Evolutionary conservation across 2,888 invertebrate genomes (phyloP), one percentile per base, ranked within the genome.

Genomic region (Fragum sueziense): DNA sequence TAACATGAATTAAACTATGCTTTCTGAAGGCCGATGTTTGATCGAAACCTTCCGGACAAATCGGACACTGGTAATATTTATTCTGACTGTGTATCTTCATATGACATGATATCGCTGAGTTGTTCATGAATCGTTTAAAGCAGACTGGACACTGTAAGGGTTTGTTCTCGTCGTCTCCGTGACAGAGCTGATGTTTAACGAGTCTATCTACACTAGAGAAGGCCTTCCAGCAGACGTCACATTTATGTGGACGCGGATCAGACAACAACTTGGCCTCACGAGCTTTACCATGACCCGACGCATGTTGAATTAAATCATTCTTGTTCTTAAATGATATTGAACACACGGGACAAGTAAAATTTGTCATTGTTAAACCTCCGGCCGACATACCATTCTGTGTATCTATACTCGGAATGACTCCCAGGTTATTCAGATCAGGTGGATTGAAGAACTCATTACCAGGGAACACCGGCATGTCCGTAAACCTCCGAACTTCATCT

Each of bases 21-120:
- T 95, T 94, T 89, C 95, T 96, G 85, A 96, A 93, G 17, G 82
- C 83, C 7, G 85, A 70, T 31, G 87, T 86, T 70, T 88, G 88
- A 80, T 95, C 95, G 90, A 96, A 96, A 20, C 94, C 94, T 88
- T 95, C 94, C 74, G 95, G 95, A 91, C 97, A 97, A 88, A 96
- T 95, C 0, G 96, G 95, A 90, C 97, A 97, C 89, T 96, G 95
- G 87, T 96, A 96, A 70, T 94, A 94, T 87, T 95, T 95, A 84
- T 91, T 91, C 70, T 95, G 95, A 76, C 95, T 91, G 87, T 96
- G 96, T 4, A 95, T 95, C 93, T 96, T 96, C 77, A 95, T 91
- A 91, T 96, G 96, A 86, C 96, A 96, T 1, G 95, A 94, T 29
- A 96, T 93, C 2, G 96, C 96, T 0, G 96, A 95, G 89, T 96